Evolutionary conservation across 1,140 invertebrate species (phyloP), one percentile per base, ranked within the genome.

Genomic region (Psix sp.): DNA sequence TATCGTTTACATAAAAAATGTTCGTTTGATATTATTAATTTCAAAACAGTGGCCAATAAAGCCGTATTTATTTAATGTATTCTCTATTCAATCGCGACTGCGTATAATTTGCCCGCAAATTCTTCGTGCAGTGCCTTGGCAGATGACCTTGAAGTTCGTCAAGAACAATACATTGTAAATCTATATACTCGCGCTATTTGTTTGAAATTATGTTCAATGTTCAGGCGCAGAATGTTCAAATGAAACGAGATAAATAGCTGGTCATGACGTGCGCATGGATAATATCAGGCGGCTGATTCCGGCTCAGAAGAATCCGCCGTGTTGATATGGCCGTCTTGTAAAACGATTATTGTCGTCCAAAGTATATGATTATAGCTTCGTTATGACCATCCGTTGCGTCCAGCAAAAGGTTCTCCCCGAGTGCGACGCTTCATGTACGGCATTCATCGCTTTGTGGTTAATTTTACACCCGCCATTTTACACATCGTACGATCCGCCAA

Each of bases 261-360:
- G 14, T 13, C 36, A 36, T 13, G 14, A 54, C 7, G 16, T 24
- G 14, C 21, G 48, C 49, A n/a, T 21, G 36, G 51, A 57, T 26
- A 29, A 68, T 68, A 46, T 52, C 35, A 49, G 29, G 60, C 59
- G 63, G 67, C 75, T 52, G 49, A 71, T 67, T 71, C 45, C 39
- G 18, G 31, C 60, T 59, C 51, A 21, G 45, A 67, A 56, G 70
- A 60, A 70, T 71, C 10, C 43, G 24, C 43, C 21, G 67, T 65
- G 70, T 76, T 79, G 80, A 83, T 80, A 82, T 78, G 77, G 67
- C 67, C 72, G 72, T 72, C 76, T 84, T 82, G 84, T 86, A 84
- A 86, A 85, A 81, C 83, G 82, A 86, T 85, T 86, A 86, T 86
- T 84, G 84, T 85, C 84, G 77, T 76, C 77, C 78, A 83, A 82